These are phyloP conservation scores for Aporophyla lueneburgensis DNA, from an alignment of 2,888 invertebrate species.

Conservation along the genomic window DNA sequence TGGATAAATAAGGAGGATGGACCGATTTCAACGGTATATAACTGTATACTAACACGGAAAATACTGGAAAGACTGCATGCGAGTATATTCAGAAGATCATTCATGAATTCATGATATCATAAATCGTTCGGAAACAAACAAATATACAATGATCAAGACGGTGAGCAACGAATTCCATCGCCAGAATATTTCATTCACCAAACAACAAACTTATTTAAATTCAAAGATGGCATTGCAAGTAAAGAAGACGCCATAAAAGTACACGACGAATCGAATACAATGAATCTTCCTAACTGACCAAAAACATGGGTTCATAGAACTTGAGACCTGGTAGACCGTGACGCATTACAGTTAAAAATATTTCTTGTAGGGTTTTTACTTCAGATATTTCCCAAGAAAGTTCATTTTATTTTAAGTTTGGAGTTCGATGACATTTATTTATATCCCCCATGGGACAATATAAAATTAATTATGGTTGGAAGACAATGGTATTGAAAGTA, in stretches of 20 bases:
- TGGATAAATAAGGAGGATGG: not conserved
- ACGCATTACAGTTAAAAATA: slow-evolving; percentile 66
- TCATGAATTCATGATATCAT: not conserved
- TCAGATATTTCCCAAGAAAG: slow-evolving; percentile 55
- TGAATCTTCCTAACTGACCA: slow-evolving; percentile 29
- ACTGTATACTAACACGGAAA: not conserved
- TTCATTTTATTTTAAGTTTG: slow-evolving; percentile 25
- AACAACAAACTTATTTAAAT: slow-evolving; percentile 1
- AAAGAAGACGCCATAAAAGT: slow-evolving; percentile 30
- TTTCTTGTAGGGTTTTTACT: slow-evolving; percentile 61
- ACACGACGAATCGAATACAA: slow-evolving; percentile 36
- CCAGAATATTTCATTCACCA: not conserved
- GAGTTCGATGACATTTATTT: slow-evolving; percentile 54
- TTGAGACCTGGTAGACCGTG: slow-evolving; percentile 72
- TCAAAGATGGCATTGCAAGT: not conserved
- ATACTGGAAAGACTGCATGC: not conserved
- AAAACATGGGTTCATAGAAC: slow-evolving; percentile 77
- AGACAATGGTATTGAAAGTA: slow-evolving; percentile 19
- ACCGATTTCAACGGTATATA: not conserved
- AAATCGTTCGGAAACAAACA: not conserved
- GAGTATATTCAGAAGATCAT: not conserved
- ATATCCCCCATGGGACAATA: slow-evolving; percentile 33
- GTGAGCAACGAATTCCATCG: not conserved
- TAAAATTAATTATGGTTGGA: slow-evolving; percentile 38
- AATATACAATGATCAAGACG: not conserved